These are phyloP conservation scores for Thaumatotibia leucotreta DNA, from an alignment of 1,140 invertebrate genomes.

Conservation along the genomic window DNA sequence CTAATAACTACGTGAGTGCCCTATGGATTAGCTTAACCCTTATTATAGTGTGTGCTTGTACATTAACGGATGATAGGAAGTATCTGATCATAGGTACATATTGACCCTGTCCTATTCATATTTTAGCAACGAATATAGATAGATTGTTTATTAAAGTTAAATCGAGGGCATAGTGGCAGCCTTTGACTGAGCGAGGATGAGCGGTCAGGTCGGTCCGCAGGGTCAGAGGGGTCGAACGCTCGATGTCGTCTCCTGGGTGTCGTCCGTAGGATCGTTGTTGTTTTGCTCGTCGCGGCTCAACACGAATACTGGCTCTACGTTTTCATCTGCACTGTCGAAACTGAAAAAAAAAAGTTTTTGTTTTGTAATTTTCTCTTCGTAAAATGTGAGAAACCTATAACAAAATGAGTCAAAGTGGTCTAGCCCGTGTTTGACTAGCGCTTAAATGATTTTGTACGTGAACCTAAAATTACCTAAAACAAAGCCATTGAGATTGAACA, in stretches of 20 bases:
- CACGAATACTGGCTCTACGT: constrained; percentile 60
- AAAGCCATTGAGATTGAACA: too few relatives aligned
- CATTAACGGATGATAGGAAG: too few relatives aligned
- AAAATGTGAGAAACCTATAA: too few relatives aligned
- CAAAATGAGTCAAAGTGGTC: too few relatives aligned
- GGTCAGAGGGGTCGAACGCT: constrained; percentile 26
- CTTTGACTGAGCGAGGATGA: not conserved
- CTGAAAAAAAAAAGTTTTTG: constrained; percentile 40
- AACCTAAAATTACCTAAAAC: too few relatives aligned
- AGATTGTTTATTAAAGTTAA: not conserved
- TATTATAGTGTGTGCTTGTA: too few relatives aligned
- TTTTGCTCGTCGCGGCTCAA: constrained; percentile 58
- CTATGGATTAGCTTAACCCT: too few relatives aligned
- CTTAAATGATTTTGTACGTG: too few relatives aligned
- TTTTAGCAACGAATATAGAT: not conserved
- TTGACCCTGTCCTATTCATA: not conserved
- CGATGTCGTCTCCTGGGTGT: constrained; percentile 13
- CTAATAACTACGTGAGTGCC: too few relatives aligned
- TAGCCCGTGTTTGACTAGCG: too few relatives aligned
- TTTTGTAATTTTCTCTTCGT: too few relatives aligned
- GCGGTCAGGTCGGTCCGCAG: not conserved
- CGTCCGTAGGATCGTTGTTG: constrained; percentile 48
- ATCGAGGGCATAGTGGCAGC: constrained; percentile 5
- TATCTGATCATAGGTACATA: not conserved
- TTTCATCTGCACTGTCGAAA: constrained; percentile 58